Base-by-base conservation (phyloP, 2,113 vertebrate genomes). In the Pollimyrus isidori region DNA sequence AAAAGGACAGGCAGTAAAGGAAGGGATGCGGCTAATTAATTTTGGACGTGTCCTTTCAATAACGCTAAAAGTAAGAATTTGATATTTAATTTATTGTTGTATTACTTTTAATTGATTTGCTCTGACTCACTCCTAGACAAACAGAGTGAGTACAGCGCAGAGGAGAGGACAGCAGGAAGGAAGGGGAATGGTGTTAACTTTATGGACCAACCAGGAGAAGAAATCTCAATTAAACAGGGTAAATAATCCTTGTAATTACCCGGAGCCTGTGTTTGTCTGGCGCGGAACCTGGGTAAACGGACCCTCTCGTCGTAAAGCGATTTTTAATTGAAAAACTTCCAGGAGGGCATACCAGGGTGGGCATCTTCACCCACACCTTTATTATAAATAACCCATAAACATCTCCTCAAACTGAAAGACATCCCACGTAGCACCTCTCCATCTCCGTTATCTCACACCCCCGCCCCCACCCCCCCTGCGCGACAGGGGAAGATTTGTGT, bases 171-270 rank as follows among this genome's bases (percentile, higher is more conserved):
- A 69, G 65, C 19, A 13, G 52, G 30, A 73, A 17, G 39, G 48
- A 42, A 50, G 15, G 35, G 23, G 62, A 58, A 87, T 87, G 92
- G 94, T 94, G 94, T 95, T 96, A 96, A 96, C 96, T 95, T 96
- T 95, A 95, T 94, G 91, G 92, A 92, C 92, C 92, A 92, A 92
- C 92, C 92, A 94, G 94, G 95, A 95, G 93, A 94, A 93, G 91
- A 91, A 94, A 93, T 92, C 94, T 94, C 94, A 95, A 95, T 96
- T 95, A 96, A 95, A 93, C 92, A 93, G 93, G 94, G 93, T 95
- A 96, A 96, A 96, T 96, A 96, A 95, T 95, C 94, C 95, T 95
- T 96, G 94, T 96, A 95, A 96, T 96, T 95, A 94, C 94, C 93
- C 93, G 92, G 91, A 93, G 93, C 94, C 92, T 92, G 92, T 93